Evolutionary conservation across 2,797 vertebrate species (phyloP).

Genomic region (Arnoldichthys spilopterus): DNA sequence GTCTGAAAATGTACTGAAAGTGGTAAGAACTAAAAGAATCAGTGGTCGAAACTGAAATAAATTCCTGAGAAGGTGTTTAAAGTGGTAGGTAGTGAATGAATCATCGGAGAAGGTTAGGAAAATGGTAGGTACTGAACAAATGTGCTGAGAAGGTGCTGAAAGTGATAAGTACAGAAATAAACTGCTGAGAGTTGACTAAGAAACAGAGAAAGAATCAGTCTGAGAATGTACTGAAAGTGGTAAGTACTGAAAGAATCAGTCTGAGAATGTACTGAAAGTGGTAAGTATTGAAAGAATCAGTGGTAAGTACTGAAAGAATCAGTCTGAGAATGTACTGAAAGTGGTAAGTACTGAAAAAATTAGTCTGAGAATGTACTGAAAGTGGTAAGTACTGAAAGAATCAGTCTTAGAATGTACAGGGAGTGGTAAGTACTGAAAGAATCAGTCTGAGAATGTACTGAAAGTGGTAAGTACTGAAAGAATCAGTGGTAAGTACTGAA

Average conservation of each 20-base stretch:
- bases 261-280: too few species aligned
- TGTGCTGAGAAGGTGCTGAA: background rate
- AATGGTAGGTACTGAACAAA: background rate
- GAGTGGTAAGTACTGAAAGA: background rate
- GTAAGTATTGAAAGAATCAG: background rate
- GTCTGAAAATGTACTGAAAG: background rate
- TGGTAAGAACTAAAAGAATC: background rate
- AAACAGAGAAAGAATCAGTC: too few species aligned
- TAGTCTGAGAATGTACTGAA: background rate
- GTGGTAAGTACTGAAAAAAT: background rate
- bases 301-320: background rate
- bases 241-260: too few species aligned
- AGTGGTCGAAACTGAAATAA: background rate
- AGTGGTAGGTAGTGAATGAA: too few species aligned
- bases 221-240: too few species aligned
- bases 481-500: too few species aligned
- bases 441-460: too few species aligned
- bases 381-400: background rate
- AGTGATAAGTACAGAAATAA: background rate
- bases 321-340: background rate
- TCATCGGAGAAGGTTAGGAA: too few species aligned
- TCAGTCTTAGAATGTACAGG: background rate
- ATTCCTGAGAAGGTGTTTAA: too few species aligned
- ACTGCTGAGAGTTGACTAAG: background rate
- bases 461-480: too few species aligned